Percentiles rank a stretch among this genome's conserved stretches.
phyloP scores from a whole-genome alignment of 2,888 invertebrate genomes.

The Andrena chrysosceles region DNA sequence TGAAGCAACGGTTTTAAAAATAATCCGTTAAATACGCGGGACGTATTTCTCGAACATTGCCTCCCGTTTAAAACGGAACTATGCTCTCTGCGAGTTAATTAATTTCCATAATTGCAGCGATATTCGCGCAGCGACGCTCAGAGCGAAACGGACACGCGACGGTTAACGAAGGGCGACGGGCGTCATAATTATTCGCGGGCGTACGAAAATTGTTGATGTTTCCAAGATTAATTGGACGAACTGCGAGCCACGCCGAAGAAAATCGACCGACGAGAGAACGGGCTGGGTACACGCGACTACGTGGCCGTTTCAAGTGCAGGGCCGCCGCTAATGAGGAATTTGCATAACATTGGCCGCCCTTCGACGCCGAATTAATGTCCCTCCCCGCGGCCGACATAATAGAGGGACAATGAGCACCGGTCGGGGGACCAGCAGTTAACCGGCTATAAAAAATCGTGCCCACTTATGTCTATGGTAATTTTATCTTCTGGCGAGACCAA shows the following conservation, averaged over 20 bases:
- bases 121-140: neutral
- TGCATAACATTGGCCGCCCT: constrained; percentile 78
- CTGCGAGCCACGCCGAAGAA: neutral
- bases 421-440: constrained; percentile 62
- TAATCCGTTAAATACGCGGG: neutral
- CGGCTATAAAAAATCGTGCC: constrained; percentile 77
- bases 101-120: neutral
- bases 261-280: constrained; percentile 3
- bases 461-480: constrained; percentile 82
- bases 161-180: too few relatives aligned
- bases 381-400: constrained; percentile 63
- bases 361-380: constrained; percentile 67
- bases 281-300: constrained; percentile 17
- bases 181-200: constrained; percentile 22
- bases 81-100: neutral
- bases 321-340: constrained; percentile 78
- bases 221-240: constrained; percentile 40
- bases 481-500: constrained; percentile 80
- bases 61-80: neutral
- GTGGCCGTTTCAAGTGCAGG: constrained; percentile 35
- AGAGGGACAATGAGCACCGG: constrained; percentile 71
- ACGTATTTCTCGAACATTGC: neutral
- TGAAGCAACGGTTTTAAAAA: neutral
- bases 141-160: neutral
- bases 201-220: constrained; percentile 30